These are phyloP conservation scores for Dysidea cf. avara DNA, from an alignment of 37 sponge, comb jelly and placozoan species.

Conservation along the genomic window DNA sequence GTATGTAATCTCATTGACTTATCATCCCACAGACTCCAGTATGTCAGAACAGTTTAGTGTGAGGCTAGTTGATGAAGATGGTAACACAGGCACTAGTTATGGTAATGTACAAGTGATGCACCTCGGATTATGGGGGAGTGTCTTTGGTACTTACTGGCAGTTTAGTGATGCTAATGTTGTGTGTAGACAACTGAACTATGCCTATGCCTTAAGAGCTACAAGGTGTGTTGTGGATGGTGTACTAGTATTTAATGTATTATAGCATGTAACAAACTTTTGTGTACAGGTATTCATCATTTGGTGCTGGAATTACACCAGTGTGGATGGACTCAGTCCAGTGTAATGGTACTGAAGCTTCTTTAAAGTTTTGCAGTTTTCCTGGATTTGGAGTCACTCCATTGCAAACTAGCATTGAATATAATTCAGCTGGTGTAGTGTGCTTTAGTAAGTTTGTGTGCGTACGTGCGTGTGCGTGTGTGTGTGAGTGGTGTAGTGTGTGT, in stretches of 20 bases:
- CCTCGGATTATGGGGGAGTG: slow-evolving; percentile 11
- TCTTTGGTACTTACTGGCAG: background rate
- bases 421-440: slow-evolving; percentile 1
- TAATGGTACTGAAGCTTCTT: slow-evolving; percentile 4
- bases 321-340: slow-evolving; percentile 27
- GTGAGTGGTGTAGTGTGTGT: no score
- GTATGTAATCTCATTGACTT: no score
- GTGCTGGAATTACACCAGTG: slow-evolving; percentile 12
- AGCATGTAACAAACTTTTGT: no score
- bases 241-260: no score
- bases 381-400: background rate
- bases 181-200: slow-evolving; percentile 1
- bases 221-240: no score
- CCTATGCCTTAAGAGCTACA: background rate
- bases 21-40: background rate
- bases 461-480: no score
- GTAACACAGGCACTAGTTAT: no score
- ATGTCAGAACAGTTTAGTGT: background rate
- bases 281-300: no score
- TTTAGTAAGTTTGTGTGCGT: background rate
- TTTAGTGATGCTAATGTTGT: slow-evolving; percentile 1
- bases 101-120: background rate
- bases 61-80: slow-evolving; percentile 24
- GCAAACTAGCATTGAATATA: no score
- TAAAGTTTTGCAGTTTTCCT: background rate